Conservation (phyloP, 2,888 invertebrate genomes). For the Ectemnius lituratus region DNA sequence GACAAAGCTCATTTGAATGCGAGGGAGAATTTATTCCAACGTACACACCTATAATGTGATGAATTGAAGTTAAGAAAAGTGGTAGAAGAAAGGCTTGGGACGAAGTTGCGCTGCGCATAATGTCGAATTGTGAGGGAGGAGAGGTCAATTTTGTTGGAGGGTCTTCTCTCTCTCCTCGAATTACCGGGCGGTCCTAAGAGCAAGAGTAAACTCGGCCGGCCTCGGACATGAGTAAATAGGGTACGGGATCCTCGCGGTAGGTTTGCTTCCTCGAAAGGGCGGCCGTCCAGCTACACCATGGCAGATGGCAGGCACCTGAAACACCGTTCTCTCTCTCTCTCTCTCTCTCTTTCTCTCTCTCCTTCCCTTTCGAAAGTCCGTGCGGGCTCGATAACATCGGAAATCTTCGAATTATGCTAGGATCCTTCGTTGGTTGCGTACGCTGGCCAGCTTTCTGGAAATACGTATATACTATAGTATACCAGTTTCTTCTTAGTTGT, state of each 20-base stretch:
- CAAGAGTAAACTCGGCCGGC: conserved; percentile 31
- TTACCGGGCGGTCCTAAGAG: conserved; percentile 38
- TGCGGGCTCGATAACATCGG: conserved; percentile 39
- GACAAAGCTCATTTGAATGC: too few species aligned
- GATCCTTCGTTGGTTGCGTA: conserved; percentile 10
- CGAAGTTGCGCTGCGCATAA: conserved; percentile 30
- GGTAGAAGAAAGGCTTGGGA: neutral
- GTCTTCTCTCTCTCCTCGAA: conserved; percentile 22
- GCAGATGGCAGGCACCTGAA: conserved; percentile 69
- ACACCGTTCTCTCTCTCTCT: conserved; percentile 38
- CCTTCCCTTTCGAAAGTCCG: conserved; percentile 42
- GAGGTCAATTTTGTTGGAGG: conserved; percentile 33
- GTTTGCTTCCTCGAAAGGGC: conserved; percentile 44
- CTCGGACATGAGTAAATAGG: conserved; percentile 42
- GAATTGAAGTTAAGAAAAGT: too few species aligned
- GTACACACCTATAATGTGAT: too few species aligned
- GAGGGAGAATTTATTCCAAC: too few species aligned
- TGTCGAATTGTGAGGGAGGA: conserved; percentile 21
- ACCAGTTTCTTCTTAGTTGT: neutral
- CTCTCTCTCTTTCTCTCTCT: too few species aligned
- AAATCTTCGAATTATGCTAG: conserved; percentile 30
- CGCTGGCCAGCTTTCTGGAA: too few species aligned
- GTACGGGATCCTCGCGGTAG: conserved; percentile 27
- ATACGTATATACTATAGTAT: too few species aligned
- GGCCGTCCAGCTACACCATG: conserved; percentile 27